These are phyloP conservation scores for Melipona bicolor DNA, from an alignment of 2,888 invertebrate genomes.

Conservation along the genomic window DNA sequence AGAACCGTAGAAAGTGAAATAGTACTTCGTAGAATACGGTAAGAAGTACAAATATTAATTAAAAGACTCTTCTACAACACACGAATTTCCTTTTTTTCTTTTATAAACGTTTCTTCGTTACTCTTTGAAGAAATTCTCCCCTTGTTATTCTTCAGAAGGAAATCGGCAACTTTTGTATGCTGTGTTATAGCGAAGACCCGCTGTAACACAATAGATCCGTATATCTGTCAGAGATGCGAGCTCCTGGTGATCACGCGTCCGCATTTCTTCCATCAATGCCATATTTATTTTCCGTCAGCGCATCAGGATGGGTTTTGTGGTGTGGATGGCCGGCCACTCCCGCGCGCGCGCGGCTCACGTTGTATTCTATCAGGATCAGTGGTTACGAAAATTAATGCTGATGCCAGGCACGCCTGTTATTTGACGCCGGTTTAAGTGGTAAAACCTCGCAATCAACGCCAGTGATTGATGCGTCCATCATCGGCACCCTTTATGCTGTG, in stretches of 20 bases:
- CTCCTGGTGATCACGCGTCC: background rate
- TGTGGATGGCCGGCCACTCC: background rate
- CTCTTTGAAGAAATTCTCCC: no score
- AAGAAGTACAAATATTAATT: no score
- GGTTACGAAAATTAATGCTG: constrained; percentile 71
- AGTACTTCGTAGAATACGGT: no score
- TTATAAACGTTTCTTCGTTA: no score
- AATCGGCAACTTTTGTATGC: no score
- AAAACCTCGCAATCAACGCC: constrained; percentile 71
- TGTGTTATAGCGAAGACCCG: no score
- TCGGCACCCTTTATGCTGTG: constrained; percentile 43
- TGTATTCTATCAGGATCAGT: constrained; percentile 61
- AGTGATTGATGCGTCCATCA: constrained; percentile 67
- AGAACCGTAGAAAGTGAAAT: no score
- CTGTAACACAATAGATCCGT: background rate
- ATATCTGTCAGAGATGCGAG: background rate
- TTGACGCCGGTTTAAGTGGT: constrained; percentile 69
- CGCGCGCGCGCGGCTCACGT: background rate
- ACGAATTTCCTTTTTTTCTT: no score
- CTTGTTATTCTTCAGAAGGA: no score
- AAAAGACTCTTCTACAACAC: no score
- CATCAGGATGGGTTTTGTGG: constrained; percentile 36
- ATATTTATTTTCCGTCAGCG: constrained; percentile 49
- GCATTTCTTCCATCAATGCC: constrained; percentile 25
- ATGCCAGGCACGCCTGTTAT: constrained; percentile 64